Conservation (phyloP, 1,140 invertebrate species). For the Platyura marginata region DNA sequence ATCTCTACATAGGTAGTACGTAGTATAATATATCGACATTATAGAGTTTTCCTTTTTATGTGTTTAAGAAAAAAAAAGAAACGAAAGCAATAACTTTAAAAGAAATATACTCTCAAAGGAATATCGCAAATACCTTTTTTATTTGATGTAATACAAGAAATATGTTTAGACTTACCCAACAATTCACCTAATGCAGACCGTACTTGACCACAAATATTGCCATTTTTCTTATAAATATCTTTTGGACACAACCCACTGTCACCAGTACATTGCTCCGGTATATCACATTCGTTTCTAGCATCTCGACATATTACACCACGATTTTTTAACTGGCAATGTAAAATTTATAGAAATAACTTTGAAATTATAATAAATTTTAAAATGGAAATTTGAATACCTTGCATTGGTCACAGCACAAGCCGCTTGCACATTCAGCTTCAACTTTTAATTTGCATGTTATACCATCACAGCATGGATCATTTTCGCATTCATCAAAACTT, state of each 20-base stretch:
- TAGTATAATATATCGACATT: too few species aligned
- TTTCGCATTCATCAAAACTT: conserved; percentile 65
- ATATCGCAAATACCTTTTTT: too few species aligned
- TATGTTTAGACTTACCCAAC: conserved; percentile 16
- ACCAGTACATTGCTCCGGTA: conserved; percentile 82
- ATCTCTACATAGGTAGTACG: too few species aligned
- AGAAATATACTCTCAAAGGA: too few species aligned
- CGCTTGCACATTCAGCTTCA: conserved; percentile 80
- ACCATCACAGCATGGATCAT: conserved; percentile 89
- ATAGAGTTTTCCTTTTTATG: too few species aligned
- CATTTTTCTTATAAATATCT: conserved; percentile 83
- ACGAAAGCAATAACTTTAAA: too few species aligned
- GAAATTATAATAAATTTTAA: too few species aligned
- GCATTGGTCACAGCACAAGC: conserved; percentile 82
- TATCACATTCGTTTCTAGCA: conserved; percentile 78
- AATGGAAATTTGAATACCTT: too few species aligned
- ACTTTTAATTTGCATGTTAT: conserved; percentile 82
- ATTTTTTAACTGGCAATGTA: conserved; percentile 54
- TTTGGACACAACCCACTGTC: conserved; percentile 66
- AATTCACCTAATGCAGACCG: conserved; percentile 13
- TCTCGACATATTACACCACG: conserved; percentile 64
- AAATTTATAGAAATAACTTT: too few species aligned
- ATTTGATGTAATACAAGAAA: too few species aligned
- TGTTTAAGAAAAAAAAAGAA: too few species aligned
- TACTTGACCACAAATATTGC: conserved; percentile 49